These are phyloP conservation scores for Synergus itoensis DNA, from an alignment of 2,888 invertebrate genomes.

Conservation along the genomic window DNA sequence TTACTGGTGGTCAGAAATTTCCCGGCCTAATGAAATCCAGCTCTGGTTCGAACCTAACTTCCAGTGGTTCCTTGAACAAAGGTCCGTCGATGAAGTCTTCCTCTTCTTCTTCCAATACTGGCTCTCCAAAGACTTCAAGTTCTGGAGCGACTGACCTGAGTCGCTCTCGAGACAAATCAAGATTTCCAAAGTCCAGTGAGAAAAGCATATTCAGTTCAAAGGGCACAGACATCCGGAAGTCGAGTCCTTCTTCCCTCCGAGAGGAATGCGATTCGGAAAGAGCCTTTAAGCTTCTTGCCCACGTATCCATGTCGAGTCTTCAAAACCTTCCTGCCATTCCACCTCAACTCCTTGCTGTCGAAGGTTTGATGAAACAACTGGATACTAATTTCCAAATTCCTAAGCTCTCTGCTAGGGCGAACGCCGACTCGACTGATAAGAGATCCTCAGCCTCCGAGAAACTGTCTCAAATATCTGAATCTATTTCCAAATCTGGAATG, in stretches of 20 bases:
- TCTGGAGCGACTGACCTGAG: conserved; percentile 80
- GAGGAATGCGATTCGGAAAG: conserved; percentile 84
- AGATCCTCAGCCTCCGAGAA: conserved; percentile 58
- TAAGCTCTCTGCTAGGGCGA: conserved; percentile 83
- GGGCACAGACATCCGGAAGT: conserved; percentile 80
- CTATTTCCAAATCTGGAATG: conserved; percentile 44
- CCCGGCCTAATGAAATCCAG: conserved; percentile 65
- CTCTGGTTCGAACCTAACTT: conserved; percentile 67
- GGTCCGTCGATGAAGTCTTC: conserved; percentile 59
- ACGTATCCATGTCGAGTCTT: conserved; percentile 79
- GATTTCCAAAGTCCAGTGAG: conserved; percentile 82
- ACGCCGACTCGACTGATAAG: conserved; percentile 68
- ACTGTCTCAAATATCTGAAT: conserved; percentile 55
- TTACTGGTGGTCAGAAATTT: conserved; percentile 70
- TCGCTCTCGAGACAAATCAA: conserved; percentile 82
- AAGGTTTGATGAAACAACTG: conserved; percentile 87
- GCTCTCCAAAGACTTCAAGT: conserved; percentile 82
- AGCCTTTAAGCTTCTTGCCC: conserved; percentile 81
- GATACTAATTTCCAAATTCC: conserved; percentile 94
- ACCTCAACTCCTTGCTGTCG: conserved; percentile 84
- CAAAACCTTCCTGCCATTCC: conserved; percentile 79
- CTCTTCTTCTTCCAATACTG: conserved; percentile 78
- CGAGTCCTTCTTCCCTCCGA: conserved; percentile 83
- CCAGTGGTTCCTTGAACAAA: conserved; percentile 58
- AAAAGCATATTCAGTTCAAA: conserved; percentile 82